phyloP scores from a whole-genome alignment of 2,797 vertebrate species.

The Megalops cyprinoides region DNA sequence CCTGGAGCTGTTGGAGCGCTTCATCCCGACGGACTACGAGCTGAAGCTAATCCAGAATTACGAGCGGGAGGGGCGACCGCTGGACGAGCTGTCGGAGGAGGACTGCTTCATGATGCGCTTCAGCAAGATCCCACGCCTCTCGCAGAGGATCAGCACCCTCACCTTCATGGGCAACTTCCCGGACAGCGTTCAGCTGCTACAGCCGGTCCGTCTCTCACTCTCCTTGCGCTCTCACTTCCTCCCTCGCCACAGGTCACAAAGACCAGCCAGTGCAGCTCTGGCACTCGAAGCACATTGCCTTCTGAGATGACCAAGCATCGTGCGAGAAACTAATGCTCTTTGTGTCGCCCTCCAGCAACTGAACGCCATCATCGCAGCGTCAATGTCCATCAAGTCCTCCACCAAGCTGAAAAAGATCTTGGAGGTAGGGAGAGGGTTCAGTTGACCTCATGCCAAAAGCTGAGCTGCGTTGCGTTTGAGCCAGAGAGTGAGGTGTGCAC shows the following conservation, averaged over 20 bases:
- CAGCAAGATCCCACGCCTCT: constrained; percentile 88
- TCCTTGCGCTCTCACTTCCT: background rate
- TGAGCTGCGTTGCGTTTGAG: too few species aligned
- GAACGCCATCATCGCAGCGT: constrained; percentile 91
- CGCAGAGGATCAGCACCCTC: constrained; percentile 86
- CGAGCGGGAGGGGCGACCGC: constrained; percentile 79
- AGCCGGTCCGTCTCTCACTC: constrained; percentile 76
- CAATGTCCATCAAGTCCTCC: constrained; percentile 93
- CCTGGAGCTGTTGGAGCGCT: constrained; percentile 88
- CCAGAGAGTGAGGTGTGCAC: too few species aligned
- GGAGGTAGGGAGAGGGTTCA: constrained; percentile 90
- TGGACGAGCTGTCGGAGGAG: constrained; percentile 84
- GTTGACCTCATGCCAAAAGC: too few species aligned
- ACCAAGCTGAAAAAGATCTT: constrained; percentile 91
- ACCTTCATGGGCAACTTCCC: constrained; percentile 94
- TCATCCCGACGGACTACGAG: constrained; percentile 91
- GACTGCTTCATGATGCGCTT: constrained; percentile 90
- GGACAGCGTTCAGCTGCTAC: constrained; percentile 84
- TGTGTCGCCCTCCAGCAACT: constrained; percentile 81
- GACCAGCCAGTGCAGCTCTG: background rate
- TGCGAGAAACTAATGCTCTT: background rate
- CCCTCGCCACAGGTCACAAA: background rate
- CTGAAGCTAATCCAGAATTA: constrained; percentile 84
- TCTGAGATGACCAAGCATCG: too few species aligned
- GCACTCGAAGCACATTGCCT: background rate